Conservation (phyloP, 2,888 invertebrate species). For the Oscheius onirici region DNA sequence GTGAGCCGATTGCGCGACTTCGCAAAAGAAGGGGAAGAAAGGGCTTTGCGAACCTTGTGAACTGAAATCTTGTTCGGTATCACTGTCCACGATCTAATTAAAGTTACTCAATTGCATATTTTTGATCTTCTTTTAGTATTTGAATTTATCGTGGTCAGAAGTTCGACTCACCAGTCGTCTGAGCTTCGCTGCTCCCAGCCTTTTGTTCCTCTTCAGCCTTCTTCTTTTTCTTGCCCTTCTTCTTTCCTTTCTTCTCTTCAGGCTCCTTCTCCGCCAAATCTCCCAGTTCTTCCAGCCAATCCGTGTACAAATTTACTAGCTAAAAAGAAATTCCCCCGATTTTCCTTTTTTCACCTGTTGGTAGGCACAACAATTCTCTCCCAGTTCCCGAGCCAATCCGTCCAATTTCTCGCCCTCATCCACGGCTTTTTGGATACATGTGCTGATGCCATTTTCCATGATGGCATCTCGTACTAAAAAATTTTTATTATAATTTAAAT, state of each 20-base stretch:
- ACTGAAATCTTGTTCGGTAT: too few species aligned
- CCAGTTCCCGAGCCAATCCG: neutral
- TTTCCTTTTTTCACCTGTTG: neutral
- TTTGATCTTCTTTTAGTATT: too few species aligned
- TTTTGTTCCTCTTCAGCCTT: neutral
- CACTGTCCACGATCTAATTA: too few species aligned
- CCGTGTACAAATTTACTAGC: neutral
- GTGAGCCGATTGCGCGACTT: too few species aligned
- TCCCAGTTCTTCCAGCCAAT: slow-evolving; percentile 21
- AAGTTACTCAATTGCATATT: too few species aligned
- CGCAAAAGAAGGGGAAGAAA: too few species aligned
- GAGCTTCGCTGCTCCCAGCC: neutral
- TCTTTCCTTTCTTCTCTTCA: slow-evolving; percentile 12
- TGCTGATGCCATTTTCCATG: slow-evolving; percentile 7
- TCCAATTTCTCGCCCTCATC: slow-evolving; percentile 21
- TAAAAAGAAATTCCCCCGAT: slow-evolving; percentile 76
- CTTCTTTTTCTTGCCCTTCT: slow-evolving; percentile 1
- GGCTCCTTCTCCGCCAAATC: slow-evolving; percentile 20
- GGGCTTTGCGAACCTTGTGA: too few species aligned
- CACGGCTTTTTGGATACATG: neutral
- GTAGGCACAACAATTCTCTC: slow-evolving; percentile 6
- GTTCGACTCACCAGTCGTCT: neutral
- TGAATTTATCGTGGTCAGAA: too few species aligned
- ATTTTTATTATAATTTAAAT: neutral
- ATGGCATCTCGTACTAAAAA: slow-evolving; percentile 20